Base-by-base conservation (phyloP, 2,113 vertebrate species). In the Ailuropoda melanoleuca region DNA sequence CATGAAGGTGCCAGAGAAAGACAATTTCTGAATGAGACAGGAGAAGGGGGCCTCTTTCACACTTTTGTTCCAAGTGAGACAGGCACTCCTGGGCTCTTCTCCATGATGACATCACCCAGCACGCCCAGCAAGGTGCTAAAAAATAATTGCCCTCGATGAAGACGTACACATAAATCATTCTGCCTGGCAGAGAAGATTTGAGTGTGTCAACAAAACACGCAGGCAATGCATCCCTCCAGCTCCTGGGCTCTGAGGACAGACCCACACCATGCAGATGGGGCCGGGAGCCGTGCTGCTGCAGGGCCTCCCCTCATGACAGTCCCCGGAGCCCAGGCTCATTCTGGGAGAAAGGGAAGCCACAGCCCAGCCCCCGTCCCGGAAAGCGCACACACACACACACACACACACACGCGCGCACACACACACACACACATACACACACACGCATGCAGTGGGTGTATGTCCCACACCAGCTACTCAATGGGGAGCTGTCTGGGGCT, bases 141-240 rank as follows among this genome's bases (percentile, higher is more conserved):
- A 96, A 66, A 88, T 98, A 97, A 98, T 96, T 97, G 95, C 93
- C 77, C 64, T 94, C 53, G 3, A 94, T 97, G 95, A 97, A 98
- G 95, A 98, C 88, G 88, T 85, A 82, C 94, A 94, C 43, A 95
- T 80, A 97, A 95, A 96, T 97, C 96, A 70, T 46, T 66, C 62
- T 78, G 10, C 37, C 96, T 93, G 85, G 96, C 90, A 96, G 75
- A 43, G n/a, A 90, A 92, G 90, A 95, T 55, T n/a, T 11, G 1
- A 87, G 29, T 87, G 88, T 94, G 94, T 92, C 4, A 39, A 88
- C 90, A 96, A 93, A 97, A 88, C 1, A 9, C 39, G 81, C n/a
- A 55, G 62, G 84, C 55, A 66, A 88, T 74, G 48, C n/a, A 43
- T 55, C 78, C 56, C 60, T 96, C 58, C 53, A n/a, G 95, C 46